Conservation (phyloP, 2,113 vertebrate species). For the Lethenteron reissneri region DNA sequence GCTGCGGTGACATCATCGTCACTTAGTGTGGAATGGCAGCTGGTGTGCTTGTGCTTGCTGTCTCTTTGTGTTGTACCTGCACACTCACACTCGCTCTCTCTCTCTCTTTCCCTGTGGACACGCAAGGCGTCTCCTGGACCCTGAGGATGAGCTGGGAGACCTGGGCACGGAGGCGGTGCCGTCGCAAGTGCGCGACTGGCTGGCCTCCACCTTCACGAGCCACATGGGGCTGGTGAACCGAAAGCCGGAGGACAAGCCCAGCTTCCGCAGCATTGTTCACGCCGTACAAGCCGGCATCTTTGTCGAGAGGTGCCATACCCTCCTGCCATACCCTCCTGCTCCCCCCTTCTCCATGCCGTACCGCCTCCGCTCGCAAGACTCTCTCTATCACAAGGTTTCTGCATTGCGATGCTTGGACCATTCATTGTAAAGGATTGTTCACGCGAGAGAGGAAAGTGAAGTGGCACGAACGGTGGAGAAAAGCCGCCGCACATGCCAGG, state of each 20-base stretch:
- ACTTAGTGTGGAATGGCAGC: too few species aligned
- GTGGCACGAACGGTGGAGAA: not conserved
- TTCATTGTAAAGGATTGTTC: not conserved
- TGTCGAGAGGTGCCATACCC: slow-evolving; percentile 63
- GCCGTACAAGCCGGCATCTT: slow-evolving; percentile 82
- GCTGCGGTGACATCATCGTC: too few species aligned
- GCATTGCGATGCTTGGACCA: not conserved
- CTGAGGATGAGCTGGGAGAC: slow-evolving; percentile 63
- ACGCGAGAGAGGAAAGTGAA: not conserved
- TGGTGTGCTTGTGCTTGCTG: too few species aligned
- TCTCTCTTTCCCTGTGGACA: too few species aligned
- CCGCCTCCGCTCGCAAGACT: slow-evolving; percentile 3
- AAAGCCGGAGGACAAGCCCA: slow-evolving; percentile 54
- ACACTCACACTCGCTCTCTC: too few species aligned
- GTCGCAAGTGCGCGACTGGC: slow-evolving; percentile 64
- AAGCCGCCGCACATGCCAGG: not conserved
- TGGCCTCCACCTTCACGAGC: slow-evolving; percentile 68
- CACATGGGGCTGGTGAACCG: slow-evolving; percentile 33
- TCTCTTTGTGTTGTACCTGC: too few species aligned
- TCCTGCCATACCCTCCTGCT: slow-evolving; percentile 55
- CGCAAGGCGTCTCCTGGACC: slow-evolving; percentile 53
- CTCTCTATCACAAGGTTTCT: not conserved
- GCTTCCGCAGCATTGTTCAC: slow-evolving; percentile 74
- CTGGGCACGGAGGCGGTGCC: slow-evolving; percentile 58
- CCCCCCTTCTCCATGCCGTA: slow-evolving; percentile 13